These are phyloP conservation scores for Poeciliopsis occidentalis DNA, from an alignment of 2,113 vertebrate species.

Conservation along the genomic window DNA sequence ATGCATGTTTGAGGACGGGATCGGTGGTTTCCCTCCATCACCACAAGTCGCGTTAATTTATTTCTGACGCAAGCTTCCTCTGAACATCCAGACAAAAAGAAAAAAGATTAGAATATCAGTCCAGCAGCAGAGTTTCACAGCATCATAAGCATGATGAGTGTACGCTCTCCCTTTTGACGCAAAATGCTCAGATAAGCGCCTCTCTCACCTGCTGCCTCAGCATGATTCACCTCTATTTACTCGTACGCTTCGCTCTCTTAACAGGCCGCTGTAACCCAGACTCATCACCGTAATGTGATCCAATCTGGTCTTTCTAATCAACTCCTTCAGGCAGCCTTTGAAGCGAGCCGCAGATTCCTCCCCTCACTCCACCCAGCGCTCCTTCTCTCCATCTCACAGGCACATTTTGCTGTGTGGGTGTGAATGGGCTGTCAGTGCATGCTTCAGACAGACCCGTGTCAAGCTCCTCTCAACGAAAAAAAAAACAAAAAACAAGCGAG, in stretches of 20 bases:
- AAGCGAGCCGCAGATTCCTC: slow-evolving; percentile 19
- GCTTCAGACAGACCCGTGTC: slow-evolving; percentile 48
- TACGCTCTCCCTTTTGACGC: slow-evolving; percentile 46
- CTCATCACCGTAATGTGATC: slow-evolving; percentile 61
- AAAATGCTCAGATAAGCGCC: slow-evolving; percentile 35
- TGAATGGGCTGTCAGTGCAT: slow-evolving; percentile 41
- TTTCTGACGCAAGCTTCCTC: slow-evolving; percentile 24
- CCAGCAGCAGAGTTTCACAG: slow-evolving; percentile 37
- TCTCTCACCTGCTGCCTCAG: slow-evolving; percentile 49
- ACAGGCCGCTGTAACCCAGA: slow-evolving; percentile 38
- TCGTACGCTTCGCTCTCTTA: slow-evolving; percentile 29
- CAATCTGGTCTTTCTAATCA: slow-evolving; percentile 56
- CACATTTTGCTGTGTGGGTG: slow-evolving; percentile 53
- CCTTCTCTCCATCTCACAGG: slow-evolving; percentile 16
- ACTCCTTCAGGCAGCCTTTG: slow-evolving; percentile 46
- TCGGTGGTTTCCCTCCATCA: slow-evolving; percentile 5
- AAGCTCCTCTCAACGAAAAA: slow-evolving; percentile 23
- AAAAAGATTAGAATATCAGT: slow-evolving; percentile 30
- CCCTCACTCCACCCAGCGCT: not conserved
- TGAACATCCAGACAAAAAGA: slow-evolving; percentile 42
- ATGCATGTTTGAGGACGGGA: slow-evolving; percentile 7
- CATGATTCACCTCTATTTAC: slow-evolving; percentile 61
- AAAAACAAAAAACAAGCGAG: slow-evolving; percentile 24
- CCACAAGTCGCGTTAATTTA: slow-evolving; percentile 5
- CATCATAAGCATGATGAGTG: slow-evolving; percentile 29